phyloP scores from a whole-genome alignment of 2,797 vertebrate genomes.

The Orestias chungarensis region DNA sequence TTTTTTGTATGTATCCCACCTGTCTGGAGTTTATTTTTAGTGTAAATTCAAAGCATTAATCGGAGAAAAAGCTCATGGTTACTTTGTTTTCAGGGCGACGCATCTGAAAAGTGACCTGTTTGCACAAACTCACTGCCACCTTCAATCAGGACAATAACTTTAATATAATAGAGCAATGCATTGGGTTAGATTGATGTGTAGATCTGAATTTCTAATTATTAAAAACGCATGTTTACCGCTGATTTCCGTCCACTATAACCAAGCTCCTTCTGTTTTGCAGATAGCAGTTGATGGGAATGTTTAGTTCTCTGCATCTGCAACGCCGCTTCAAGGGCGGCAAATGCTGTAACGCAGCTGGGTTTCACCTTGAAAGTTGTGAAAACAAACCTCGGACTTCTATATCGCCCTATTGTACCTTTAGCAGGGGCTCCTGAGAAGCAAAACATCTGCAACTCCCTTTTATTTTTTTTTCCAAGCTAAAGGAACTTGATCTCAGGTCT shows the following conservation, averaged over 20 bases:
- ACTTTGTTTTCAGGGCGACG: too few relatives aligned
- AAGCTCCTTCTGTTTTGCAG: not conserved
- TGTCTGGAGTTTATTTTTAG: too few relatives aligned
- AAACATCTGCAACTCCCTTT: constrained; percentile 45
- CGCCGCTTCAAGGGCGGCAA: not conserved
- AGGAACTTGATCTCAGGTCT: not conserved
- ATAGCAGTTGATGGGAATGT: not conserved
- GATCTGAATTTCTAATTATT: not conserved
- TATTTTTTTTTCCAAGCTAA: not conserved
- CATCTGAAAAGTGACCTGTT: too few relatives aligned
- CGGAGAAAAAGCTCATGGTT: too few relatives aligned
- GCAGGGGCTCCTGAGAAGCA: constrained; percentile 28
- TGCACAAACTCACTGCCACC: too few relatives aligned
- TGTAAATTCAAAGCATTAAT: too few relatives aligned
- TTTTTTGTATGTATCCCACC: too few relatives aligned
- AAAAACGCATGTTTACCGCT: not conserved
- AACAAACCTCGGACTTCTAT: not conserved
- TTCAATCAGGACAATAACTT: too few relatives aligned
- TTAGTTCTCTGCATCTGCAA: not conserved
- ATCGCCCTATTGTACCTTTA: not conserved
- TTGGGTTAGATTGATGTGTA: not conserved
- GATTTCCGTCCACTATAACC: not conserved
- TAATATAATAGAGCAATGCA: not conserved
- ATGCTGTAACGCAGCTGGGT: not conserved
- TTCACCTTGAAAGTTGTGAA: constrained; percentile 24